phyloP scores from a whole-genome alignment of 2,888 invertebrate genomes.

The Villa cingulata region DNA sequence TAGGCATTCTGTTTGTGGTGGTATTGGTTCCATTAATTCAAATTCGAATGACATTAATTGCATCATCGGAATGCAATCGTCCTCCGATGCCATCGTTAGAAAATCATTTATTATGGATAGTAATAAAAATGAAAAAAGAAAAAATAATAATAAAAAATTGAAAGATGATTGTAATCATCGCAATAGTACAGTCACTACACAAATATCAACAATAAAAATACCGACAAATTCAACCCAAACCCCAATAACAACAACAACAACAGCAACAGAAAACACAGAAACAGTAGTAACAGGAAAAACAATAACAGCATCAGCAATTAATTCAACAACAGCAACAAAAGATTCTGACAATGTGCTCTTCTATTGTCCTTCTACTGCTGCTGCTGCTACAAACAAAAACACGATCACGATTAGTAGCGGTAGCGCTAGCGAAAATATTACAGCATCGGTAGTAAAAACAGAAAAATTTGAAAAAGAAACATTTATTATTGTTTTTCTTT shows the following conservation, averaged over 20 bases:
- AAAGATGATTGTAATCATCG: too few species aligned
- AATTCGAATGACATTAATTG: slow-evolving; percentile 10
- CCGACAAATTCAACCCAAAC: background rate
- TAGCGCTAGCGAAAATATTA: slow-evolving; percentile 23
- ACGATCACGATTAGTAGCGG: too few species aligned
- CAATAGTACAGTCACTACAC: too few species aligned
- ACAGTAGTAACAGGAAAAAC: too few species aligned
- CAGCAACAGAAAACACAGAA: too few species aligned
- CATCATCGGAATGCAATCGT: slow-evolving; percentile 8
- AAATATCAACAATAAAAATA: too few species aligned
- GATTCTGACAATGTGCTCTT: slow-evolving; percentile 19
- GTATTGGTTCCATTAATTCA: slow-evolving; percentile 17
- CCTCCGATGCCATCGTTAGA: too few species aligned
- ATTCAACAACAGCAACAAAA: background rate
- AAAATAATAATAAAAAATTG: too few species aligned
- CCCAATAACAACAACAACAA: background rate
- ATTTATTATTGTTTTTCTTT: slow-evolving; percentile 21
- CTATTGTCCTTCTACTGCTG: slow-evolving; percentile 15
- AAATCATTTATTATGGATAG: slow-evolving; percentile 11
- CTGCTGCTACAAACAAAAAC: background rate
- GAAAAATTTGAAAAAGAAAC: too few species aligned
- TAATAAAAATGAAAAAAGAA: too few species aligned
- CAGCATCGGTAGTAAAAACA: slow-evolving; percentile 43
- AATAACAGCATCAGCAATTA: background rate
- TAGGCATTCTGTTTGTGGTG: slow-evolving; percentile 14